Evolutionary conservation across 2,888 invertebrate genomes (phyloP), one percentile per base, ranked within the genome.

Genomic region (Plebejus argus): DNA sequence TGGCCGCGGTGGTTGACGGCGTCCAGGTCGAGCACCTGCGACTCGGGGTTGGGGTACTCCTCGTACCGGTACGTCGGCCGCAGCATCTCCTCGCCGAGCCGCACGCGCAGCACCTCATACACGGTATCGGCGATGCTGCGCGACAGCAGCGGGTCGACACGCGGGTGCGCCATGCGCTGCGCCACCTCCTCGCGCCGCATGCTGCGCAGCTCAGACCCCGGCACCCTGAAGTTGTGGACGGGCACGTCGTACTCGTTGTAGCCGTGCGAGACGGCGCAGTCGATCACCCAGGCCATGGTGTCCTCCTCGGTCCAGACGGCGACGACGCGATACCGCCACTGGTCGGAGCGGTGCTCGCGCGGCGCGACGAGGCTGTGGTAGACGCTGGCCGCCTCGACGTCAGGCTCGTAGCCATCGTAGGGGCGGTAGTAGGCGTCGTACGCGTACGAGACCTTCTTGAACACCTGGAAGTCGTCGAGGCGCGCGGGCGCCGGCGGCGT

Each of bases 281-380:
- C 92, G 77, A 91, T 85, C 78, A 95, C 84, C 95, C 95, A 96
- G 79, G 94, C 91, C 78, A 94, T 89, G 66, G 95, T 94, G 84
- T 96, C 96, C 18, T 94, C 93, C 78, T 94, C 93, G 80, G 86
- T 94, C 96, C 96, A 96, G 20, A 94, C 90, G 79, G 86, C 86
- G 56, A 95, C 88, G 71, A 91, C 89, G 83, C 95, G 95, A 83
- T 89, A 89, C 79, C 90, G 91, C 95, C 95, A 95, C 70, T 94
- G 94, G 45, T 92, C 92, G 53, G 89, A 85, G 79, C 86, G 87
- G 83, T 89, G 89, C 80, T 91, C 91, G 76, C 91, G 85, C 81
- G 88, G 86, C 84, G 83, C 88, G 83, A 91, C 88, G 79, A 94
- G 87, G 83, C 86, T 91, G 86, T 92, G 92, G 87, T 94, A 94